Evolutionary conservation across 2,888 invertebrate genomes (phyloP), one percentile per base, ranked within the genome.

Genomic region (Latrodectus elegans): DNA sequence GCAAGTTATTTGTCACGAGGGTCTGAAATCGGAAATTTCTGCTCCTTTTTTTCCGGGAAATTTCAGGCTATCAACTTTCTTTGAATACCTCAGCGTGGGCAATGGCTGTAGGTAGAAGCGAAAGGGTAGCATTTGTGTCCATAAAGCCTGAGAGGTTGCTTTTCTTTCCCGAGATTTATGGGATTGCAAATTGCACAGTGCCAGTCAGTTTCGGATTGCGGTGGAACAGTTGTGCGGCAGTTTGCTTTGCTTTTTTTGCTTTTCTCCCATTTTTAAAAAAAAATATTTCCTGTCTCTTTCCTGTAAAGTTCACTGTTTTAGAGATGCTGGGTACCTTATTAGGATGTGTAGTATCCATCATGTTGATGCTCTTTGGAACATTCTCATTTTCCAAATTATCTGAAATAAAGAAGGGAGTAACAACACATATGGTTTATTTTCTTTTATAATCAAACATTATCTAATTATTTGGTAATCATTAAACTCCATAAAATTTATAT

Each of bases 121-220:
- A 8, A 60, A 60, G 60, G 60, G 60, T 60, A 38, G 79, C 79
- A 71, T 71, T 72, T 72, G 77, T 68, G 77, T 77, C 68, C 65
- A 15, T 60, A 73, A 73, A 73, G 73, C 51, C 11, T 12, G 17
- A 51, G 67, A 52, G 77, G 77, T 17, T 22, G 70, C 71, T 70
- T 53, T 60, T n/a, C 55, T 49, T 53, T 53, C 49, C 12, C 17
- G 26, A 60, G 80, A 86, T 86, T 86, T 86, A 86, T 86, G 85
- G 70, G 71, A 64, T 53, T 86, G 75, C 70, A 86, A 86, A 86
- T 86, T 86, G 85, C 85, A 86, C 75, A 70, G 80, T 86, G 60
- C 70, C 38, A n/a, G 60, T 60, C n/a, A 12, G 60, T n/a, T 60
- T 60, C 60, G 60, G n/a, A 60, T 60, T 60, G 60, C 60, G 60